Conservation (phyloP, 2,797 vertebrate species). For the Pseudochaenichthys georgianus region DNA sequence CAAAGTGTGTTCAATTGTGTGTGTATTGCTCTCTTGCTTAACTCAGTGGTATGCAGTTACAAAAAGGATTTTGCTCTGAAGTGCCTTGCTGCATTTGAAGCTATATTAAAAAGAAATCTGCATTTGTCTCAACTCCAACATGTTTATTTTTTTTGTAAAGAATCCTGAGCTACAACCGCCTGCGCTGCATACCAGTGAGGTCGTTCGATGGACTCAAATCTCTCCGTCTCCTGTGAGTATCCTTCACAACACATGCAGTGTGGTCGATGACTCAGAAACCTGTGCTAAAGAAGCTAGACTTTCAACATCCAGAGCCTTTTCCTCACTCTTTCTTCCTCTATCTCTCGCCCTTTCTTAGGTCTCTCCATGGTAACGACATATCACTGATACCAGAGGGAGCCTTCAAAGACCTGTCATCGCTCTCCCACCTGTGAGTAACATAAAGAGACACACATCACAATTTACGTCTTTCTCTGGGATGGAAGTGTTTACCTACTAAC, state of each 20-base stretch:
- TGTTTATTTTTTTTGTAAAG: slow-evolving; percentile 78
- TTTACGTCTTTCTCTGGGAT: neutral
- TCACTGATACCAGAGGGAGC: slow-evolving; percentile 96
- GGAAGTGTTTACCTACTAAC: slow-evolving; percentile 11
- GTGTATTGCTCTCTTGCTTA: slow-evolving; percentile 32
- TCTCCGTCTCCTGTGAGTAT: slow-evolving; percentile 94
- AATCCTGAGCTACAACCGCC: slow-evolving; percentile 98
- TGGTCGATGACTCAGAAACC: slow-evolving; percentile 2
- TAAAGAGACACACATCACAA: slow-evolving; percentile 14
- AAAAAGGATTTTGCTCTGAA: slow-evolving; percentile 21
- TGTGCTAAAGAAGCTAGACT: slow-evolving; percentile 8
- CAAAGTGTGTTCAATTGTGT: slow-evolving; percentile 10
- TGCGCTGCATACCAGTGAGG: slow-evolving; percentile 93
- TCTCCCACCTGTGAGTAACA: slow-evolving; percentile 95
- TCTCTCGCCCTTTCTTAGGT: slow-evolving; percentile 79
- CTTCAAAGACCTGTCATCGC: slow-evolving; percentile 94
- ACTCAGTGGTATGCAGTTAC: slow-evolving; percentile 19
- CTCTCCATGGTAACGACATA: slow-evolving; percentile 98
- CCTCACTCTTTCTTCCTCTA: slow-evolving; percentile 14
- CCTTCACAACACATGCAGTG: neutral
- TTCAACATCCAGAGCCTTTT: slow-evolving; percentile 11
- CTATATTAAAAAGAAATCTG: neutral
- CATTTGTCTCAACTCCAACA: slow-evolving; percentile 36
- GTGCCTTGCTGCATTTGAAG: slow-evolving; percentile 11
- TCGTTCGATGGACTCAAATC: slow-evolving; percentile 96